phyloP scores from a whole-genome alignment of 2,888 invertebrate genomes.

The Anodontia alba region DNA sequence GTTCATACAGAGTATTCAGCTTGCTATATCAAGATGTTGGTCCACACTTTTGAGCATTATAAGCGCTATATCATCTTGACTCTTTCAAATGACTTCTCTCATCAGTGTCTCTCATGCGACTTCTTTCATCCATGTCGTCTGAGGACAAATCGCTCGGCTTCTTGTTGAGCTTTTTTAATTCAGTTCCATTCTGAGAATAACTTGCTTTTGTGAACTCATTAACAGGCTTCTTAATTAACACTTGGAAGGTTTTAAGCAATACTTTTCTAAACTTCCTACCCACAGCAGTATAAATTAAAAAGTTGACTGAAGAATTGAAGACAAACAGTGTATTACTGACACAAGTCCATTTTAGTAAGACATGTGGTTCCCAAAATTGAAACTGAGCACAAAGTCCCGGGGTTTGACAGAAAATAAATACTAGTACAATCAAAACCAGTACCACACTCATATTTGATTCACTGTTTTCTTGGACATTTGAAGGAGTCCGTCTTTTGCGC shows the following conservation, averaged over 20 bases:
- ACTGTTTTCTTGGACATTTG: slow-evolving; percentile 71
- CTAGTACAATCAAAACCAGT: slow-evolving; percentile 78
- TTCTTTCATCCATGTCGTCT: not conserved
- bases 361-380: slow-evolving; percentile 61
- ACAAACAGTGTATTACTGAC: slow-evolving; percentile 75
- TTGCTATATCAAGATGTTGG: too few relatives aligned
- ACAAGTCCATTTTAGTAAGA: slow-evolving; percentile 74
- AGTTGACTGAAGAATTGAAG: slow-evolving; percentile 80
- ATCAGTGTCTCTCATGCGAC: not conserved
- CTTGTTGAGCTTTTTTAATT: not conserved
- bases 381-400: slow-evolving; percentile 76
- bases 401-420: slow-evolving; percentile 80
- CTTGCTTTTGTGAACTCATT: slow-evolving; percentile 10
- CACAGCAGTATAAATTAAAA: slow-evolving; percentile 79
- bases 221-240: slow-evolving; percentile 8
- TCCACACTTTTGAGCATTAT: not conserved
- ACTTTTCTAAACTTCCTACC: slow-evolving; percentile 76
- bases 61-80: slow-evolving; percentile 2
- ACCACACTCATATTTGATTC: slow-evolving; percentile 78
- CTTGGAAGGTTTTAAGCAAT: slow-evolving; percentile 66
- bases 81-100: slow-evolving; percentile 7
- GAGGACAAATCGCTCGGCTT: not conserved
- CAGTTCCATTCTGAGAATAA: slow-evolving; percentile 18
- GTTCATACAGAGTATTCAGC: too few relatives aligned
- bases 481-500: slow-evolving; percentile 67